Conservation (phyloP, 2,797 vertebrate genomes). For the Peromyscus aztecus region DNA sequence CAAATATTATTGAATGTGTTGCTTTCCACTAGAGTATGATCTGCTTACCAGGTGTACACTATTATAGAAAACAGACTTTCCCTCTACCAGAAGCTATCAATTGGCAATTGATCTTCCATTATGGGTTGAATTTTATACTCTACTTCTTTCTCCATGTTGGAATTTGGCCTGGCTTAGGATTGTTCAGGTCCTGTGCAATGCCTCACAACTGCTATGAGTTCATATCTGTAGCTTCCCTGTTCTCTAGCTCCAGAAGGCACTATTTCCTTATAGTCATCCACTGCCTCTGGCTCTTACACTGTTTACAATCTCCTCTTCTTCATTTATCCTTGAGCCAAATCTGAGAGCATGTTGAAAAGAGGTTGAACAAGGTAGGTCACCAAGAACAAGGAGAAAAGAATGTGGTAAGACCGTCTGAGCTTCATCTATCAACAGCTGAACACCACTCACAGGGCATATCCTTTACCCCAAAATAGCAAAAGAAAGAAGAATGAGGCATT, state of each 20-base stretch:
- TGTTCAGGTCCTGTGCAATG: background rate
- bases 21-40: background rate
- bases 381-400: background rate
- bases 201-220: background rate
- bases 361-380: background rate
- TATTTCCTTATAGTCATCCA: background rate
- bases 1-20: background rate
- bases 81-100: background rate
- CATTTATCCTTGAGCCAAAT: background rate
- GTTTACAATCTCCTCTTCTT: background rate
- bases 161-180: background rate
- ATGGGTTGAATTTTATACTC: background rate
- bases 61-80: background rate
- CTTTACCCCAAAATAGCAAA: background rate
- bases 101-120: fast-evolving
- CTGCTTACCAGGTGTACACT: background rate
- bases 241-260: background rate
- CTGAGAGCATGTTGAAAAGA: background rate
- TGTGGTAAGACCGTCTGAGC: no score
- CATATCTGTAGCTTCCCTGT: background rate
- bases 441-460: fast-evolving
- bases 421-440: background rate
- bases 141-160: background rate
- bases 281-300: background rate
- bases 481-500: background rate